Conservation (phyloP, 2,113 vertebrate species). For the Vulpes vulpes region DNA sequence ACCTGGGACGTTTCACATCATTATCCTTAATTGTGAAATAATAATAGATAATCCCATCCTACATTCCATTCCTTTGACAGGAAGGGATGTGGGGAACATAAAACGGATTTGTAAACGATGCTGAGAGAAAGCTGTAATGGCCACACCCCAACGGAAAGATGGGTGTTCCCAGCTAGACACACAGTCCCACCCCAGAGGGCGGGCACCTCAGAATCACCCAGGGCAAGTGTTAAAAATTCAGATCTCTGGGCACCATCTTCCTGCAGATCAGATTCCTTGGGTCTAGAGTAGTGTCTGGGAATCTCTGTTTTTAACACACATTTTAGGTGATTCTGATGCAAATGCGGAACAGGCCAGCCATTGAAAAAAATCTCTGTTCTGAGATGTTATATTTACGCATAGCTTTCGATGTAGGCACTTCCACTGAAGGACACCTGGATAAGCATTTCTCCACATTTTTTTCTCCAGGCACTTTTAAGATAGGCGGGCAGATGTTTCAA, state of each 20-base stretch:
- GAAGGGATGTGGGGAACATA: constrained; percentile 46
- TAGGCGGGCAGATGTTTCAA: background rate
- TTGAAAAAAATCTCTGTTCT: background rate
- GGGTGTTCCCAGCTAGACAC: background rate
- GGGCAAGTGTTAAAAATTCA: background rate
- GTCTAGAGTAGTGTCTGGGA: background rate
- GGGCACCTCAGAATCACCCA: background rate
- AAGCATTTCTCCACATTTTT: constrained; percentile 2
- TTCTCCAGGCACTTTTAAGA: background rate
- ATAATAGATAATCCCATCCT: constrained; percentile 54
- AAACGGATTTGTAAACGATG: constrained; percentile 46
- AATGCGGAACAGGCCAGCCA: background rate
- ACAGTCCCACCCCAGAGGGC: background rate
- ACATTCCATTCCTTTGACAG: constrained; percentile 73
- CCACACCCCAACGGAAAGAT: background rate
- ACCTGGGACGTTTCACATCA: constrained; percentile 2
- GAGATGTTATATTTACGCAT: background rate
- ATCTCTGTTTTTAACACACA: background rate
- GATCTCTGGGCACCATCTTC: background rate
- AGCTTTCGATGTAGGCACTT: background rate
- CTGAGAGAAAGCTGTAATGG: constrained; percentile 55
- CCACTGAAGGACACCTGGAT: background rate
- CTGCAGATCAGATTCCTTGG: background rate
- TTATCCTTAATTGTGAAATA: constrained; percentile 71
- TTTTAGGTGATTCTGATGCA: constrained; percentile 1